Evolutionary conservation across 2,797 vertebrate species (phyloP), one percentile per base, ranked within the genome.

Genomic region (Periparus ater): DNA sequence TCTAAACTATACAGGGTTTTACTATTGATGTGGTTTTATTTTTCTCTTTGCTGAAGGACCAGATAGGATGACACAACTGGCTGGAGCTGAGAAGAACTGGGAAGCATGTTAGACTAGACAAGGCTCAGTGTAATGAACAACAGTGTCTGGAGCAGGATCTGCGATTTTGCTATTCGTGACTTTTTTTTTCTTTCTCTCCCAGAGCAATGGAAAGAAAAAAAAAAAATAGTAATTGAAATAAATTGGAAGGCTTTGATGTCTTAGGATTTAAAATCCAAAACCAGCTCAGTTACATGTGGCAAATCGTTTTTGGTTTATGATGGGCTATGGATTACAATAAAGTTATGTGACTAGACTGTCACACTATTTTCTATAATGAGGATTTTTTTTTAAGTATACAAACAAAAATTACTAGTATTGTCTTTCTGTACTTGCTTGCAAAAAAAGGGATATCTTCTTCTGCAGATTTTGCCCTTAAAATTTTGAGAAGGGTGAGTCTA

Each of bases 1-100:
- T 70, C 48, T 73, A 19, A 55, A 45, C 25, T 57, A 13, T 7
- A 11, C 6, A 53, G 7, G 25, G 65, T 48, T 74, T 65, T 42
- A n/a, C 4, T 42, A 3, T 2, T 70, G 40, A 26, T 57, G 27
- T 0, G 0, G n/a, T 27, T 83, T 34, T 51, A 7, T 40, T 51
- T 80, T 51, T 44, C 29, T 36, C 53, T 74, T 21, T 68, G 11
- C 25, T 57, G 6, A 58, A 77, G 44, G 14, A 32, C 15, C 38
- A 57, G 8, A 26, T 3, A 50, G 7, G 48, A 78, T 58, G 55
- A 34, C 10, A 9, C 3, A 58, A 9, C 8, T 11, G 13, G 4
- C 26, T 30, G 48, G 36, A 79, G 14, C 34, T 44, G 26, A n/a
- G 51, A 73, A 73, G 53, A 68, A 44, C n/a, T 67, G 29, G 36